phyloP scores from a whole-genome alignment of 2,888 invertebrate genomes.

The Phasia obesa region DNA sequence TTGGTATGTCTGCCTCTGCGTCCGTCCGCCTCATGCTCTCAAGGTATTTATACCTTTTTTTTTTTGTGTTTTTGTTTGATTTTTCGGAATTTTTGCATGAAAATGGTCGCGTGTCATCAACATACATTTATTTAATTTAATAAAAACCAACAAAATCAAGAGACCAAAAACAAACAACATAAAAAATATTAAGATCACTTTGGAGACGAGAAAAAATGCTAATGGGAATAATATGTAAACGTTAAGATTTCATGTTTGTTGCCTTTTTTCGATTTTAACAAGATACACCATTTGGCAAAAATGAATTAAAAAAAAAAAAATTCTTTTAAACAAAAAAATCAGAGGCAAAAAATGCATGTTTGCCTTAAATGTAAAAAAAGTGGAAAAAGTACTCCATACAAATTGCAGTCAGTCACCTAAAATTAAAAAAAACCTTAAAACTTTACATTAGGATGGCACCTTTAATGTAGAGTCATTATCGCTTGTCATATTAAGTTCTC shows the following conservation, averaged over 20 bases:
- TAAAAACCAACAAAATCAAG: conserved; percentile 35
- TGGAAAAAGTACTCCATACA: conserved; percentile 35
- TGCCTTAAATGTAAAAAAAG: not conserved
- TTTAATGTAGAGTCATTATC: too few species aligned
- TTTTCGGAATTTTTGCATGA: conserved; percentile 62
- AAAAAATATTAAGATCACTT: conserved; percentile 55
- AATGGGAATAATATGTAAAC: conserved; percentile 71
- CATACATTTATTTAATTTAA: conserved; percentile 53
- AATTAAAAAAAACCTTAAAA: conserved; percentile 13
- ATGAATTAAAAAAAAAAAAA: conserved; percentile 25
- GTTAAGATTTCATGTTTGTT: conserved; percentile 68
- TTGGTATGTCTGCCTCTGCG: not conserved
- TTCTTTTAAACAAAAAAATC: conserved; percentile 15
- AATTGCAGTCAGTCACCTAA: conserved; percentile 66
- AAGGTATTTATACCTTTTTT: conserved; percentile 32
- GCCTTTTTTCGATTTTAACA: conserved; percentile 52
- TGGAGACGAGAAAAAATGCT: conserved; percentile 66
- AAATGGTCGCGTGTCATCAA: conserved; percentile 71
- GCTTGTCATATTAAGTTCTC: not conserved
- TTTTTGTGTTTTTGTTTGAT: conserved; percentile 15
- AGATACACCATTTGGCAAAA: conserved; percentile 64
- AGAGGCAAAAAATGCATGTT: conserved; percentile 45
- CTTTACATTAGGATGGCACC: not conserved
- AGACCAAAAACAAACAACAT: conserved; percentile 21
- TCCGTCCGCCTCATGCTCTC: not conserved